Conservation (phyloP, 2,797 vertebrate genomes). For the Natrix natrix region DNA sequence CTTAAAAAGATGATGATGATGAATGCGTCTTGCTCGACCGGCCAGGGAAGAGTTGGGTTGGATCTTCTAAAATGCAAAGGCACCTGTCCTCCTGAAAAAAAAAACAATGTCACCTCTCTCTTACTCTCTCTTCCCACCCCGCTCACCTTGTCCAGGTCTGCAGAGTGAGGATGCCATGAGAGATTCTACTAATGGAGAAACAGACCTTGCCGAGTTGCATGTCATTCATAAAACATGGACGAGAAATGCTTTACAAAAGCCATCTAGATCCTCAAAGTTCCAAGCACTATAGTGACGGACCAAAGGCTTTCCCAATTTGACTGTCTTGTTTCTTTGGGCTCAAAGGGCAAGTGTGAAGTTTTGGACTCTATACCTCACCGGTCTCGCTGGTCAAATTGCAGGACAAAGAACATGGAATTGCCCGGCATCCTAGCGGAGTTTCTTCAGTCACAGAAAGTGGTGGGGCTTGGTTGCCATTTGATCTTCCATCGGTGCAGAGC, state of each 20-base stretch:
- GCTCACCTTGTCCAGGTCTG: neutral
- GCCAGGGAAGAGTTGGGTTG: neutral
- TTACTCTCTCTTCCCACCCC: neutral
- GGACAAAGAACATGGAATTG: slow-evolving; percentile 72
- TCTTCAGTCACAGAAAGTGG: slow-evolving; percentile 65
- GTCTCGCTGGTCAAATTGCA: slow-evolving; percentile 71
- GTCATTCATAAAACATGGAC: fast-evolving
- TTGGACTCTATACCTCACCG: neutral
- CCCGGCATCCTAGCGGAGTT: slow-evolving; percentile 19
- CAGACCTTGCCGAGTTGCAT: neutral
- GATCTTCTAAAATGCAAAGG: neutral
- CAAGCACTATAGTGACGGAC: neutral
- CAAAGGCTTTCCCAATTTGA: neutral
- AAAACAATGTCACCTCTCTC: neutral
- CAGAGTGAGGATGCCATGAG: neutral
- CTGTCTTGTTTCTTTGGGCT: neutral
- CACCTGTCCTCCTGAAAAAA: neutral
- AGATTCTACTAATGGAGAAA: neutral
- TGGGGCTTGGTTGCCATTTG: slow-evolving; percentile 45
- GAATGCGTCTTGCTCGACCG: neutral
- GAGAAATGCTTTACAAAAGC: neutral
- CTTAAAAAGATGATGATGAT: too few species aligned
- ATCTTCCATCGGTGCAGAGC: slow-evolving; percentile 79
- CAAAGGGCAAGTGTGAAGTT: slow-evolving; percentile 3
- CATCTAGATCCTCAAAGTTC: neutral